Conservation (phyloP, 2,888 invertebrate species). For the Parelbella ahira region DNA sequence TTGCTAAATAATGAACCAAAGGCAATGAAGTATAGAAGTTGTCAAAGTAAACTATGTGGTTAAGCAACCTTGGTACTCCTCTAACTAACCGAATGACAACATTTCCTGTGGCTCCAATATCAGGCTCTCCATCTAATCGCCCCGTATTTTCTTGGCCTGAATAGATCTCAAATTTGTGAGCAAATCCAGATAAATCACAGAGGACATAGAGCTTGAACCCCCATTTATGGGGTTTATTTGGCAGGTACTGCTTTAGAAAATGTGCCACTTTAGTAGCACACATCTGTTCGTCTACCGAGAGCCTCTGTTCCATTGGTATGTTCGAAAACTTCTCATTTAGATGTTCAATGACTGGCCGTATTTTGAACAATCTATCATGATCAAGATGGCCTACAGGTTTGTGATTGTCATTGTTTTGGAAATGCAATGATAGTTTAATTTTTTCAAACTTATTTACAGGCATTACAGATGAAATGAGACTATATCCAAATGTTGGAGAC, state of each 20-base stretch:
- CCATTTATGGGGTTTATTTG: constrained; percentile 51
- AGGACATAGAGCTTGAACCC: constrained; percentile 33
- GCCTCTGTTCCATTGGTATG: constrained; percentile 38
- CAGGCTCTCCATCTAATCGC: constrained; percentile 2
- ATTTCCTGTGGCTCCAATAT: constrained; percentile 13
- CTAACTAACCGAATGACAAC: constrained; percentile 8
- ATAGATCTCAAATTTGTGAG: constrained; percentile 35
- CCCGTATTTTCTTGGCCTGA: constrained; percentile 34
- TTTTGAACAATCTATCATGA: constrained; percentile 35
- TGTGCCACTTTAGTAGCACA: constrained; percentile 33
- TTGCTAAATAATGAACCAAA: constrained; percentile 36
- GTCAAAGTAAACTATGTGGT: constrained; percentile 17
- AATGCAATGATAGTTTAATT: constrained; percentile 24
- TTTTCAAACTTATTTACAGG: constrained; percentile 27
- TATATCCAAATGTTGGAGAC: constrained; percentile 8
- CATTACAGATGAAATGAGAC: constrained; percentile 12
- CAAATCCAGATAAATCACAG: constrained; percentile 35
- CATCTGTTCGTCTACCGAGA: constrained; percentile 37
- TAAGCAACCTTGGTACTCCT: constrained; percentile 8
- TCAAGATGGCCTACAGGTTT: constrained; percentile 19
- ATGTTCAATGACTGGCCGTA: constrained; percentile 38
- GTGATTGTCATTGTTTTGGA: constrained; percentile 14
- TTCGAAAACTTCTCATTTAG: constrained; percentile 39
- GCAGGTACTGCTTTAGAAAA: constrained; percentile 38
- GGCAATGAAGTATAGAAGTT: constrained; percentile 37